Evolutionary conservation across 2,888 invertebrate genomes (phyloP), one percentile per base, ranked within the genome.

Genomic region (Drosophila dives): DNA sequence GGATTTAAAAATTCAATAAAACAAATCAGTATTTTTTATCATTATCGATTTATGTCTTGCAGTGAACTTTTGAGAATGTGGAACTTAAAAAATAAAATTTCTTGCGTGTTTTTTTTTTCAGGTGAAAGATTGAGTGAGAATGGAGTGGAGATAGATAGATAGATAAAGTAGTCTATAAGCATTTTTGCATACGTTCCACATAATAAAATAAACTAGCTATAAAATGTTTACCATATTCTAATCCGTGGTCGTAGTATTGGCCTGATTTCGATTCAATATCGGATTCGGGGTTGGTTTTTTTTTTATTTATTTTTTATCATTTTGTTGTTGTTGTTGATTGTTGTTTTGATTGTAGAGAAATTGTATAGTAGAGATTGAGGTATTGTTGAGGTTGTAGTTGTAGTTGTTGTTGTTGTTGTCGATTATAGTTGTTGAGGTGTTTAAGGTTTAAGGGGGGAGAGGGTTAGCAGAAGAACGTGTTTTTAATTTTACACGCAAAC

Each of bases 201-300:
- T 75, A 70, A 84, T 70, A 87, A 72, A 73, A 85, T 90, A 87
- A 92, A 90, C 80, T 81, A 91, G 83, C 82, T 82, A 88, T 90
- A 82, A 86, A 79, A 90, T 94, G 94, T 94, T 97, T 97, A 97
- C 97, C 97, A 97, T 95, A 97, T 96, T 95, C 96, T 96, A 94
- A 97, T 97, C 96, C 97, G 96, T 94, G 97, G 97, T 95, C 97
- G 96, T 93, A 97, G 95, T 93, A 96, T 96, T 94, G 97, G 96
- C 96, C 97, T 95, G 94, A 92, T 91, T 90, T 73, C 78, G 67
- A 56, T 56, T 64, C 71, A 61, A 48, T 61, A 62, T 45, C 64
- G 49, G 29, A 54, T 66, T 73, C 79, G 85, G 45, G 45, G 77
- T 72, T 69, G 64, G 53, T 72, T 69, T 61, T 67, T 63, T 72